These are phyloP conservation scores for Parazoanthus swiftii DNA, from an alignment of 92 coral and sea anemone genomes.

Conservation along the genomic window DNA sequence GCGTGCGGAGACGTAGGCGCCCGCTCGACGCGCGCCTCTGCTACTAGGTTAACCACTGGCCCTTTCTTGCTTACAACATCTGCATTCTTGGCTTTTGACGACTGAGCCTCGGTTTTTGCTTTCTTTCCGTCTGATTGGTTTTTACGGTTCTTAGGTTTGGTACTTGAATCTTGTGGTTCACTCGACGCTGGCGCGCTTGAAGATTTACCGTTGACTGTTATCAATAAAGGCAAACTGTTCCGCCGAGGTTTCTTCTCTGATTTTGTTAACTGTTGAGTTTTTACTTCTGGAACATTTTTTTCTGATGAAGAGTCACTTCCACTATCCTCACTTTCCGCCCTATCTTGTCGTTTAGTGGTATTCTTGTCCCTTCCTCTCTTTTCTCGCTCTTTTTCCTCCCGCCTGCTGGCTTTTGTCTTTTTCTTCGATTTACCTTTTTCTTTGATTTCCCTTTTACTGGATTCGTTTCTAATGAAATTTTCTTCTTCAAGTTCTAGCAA, in stretches of 20 bases:
- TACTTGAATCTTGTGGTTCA: slow-evolving; percentile 41
- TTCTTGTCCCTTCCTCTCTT: slow-evolving; percentile 51
- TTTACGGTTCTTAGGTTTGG: slow-evolving; percentile 54
- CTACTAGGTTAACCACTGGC: slow-evolving; percentile 12
- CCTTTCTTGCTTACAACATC: slow-evolving; percentile 15
- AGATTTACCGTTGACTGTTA: slow-evolving; percentile 39
- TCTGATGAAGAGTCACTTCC: slow-evolving; percentile 75
- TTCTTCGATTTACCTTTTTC: slow-evolving; percentile 85
- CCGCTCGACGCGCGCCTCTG: slow-evolving; percentile 35
- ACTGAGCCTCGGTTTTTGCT: slow-evolving; percentile 47
- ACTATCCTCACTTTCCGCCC: slow-evolving; percentile 84
- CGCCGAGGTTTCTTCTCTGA: slow-evolving; percentile 65
- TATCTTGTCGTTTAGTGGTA: slow-evolving; percentile 49
- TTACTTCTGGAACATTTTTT: slow-evolving; percentile 61
- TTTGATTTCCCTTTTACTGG: slow-evolving; percentile 53
- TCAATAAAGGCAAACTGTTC: slow-evolving; percentile 59
- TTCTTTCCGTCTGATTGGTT: slow-evolving; percentile 46
- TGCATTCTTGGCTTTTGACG: slow-evolving; percentile 44
- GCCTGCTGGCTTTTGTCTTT: slow-evolving; percentile 67
- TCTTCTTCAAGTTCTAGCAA: slow-evolving; percentile 34
- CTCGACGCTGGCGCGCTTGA: slow-evolving; percentile 18
- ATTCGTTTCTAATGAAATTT: slow-evolving; percentile 26
- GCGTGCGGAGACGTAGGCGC: slow-evolving; percentile 85
- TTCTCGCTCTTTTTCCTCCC: slow-evolving; percentile 70
- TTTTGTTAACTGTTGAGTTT: slow-evolving; percentile 52